Conservation (phyloP, 2,888 invertebrate genomes). For the Ischnura elegans region DNA sequence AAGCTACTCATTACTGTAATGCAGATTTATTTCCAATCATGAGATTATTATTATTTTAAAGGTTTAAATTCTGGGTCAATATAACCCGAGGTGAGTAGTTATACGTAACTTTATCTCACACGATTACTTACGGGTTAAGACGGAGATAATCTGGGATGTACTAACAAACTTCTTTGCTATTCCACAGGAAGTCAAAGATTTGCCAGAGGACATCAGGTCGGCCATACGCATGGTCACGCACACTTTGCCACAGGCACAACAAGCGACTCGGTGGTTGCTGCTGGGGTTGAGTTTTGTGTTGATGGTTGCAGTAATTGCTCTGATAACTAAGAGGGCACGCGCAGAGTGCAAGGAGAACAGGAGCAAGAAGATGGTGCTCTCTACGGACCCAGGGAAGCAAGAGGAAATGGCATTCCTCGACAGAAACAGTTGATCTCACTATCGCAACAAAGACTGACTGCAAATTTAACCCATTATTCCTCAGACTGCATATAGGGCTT, state of each 20-base stretch:
- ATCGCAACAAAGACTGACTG: background rate
- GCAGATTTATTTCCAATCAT: too few relatives aligned
- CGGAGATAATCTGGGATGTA: too few relatives aligned
- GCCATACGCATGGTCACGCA: conserved; percentile 25
- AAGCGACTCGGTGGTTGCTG: background rate
- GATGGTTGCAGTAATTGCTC: background rate
- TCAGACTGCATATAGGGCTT: too few relatives aligned
- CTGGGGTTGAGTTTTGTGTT: background rate
- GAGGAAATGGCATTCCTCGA: background rate
- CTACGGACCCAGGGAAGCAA: background rate
- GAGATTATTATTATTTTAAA: too few relatives aligned
- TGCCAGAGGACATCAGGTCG: conserved; percentile 80
- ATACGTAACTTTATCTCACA: too few relatives aligned
- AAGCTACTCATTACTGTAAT: too few relatives aligned
- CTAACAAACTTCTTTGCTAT: conserved; percentile 68
- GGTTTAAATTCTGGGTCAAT: too few relatives aligned
- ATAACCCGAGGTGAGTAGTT: too few relatives aligned
- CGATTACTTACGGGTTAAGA: too few relatives aligned
- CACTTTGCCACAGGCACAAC: background rate
- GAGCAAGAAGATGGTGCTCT: background rate
- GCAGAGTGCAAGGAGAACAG: background rate
- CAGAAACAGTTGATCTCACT: background rate
- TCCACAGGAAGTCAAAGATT: conserved; percentile 81
- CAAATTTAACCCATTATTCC: too few relatives aligned
- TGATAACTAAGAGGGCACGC: background rate